These are phyloP conservation scores for Quadroppia sp. DNA, from an alignment of 2,888 invertebrate genomes.

Conservation along the genomic window DNA sequence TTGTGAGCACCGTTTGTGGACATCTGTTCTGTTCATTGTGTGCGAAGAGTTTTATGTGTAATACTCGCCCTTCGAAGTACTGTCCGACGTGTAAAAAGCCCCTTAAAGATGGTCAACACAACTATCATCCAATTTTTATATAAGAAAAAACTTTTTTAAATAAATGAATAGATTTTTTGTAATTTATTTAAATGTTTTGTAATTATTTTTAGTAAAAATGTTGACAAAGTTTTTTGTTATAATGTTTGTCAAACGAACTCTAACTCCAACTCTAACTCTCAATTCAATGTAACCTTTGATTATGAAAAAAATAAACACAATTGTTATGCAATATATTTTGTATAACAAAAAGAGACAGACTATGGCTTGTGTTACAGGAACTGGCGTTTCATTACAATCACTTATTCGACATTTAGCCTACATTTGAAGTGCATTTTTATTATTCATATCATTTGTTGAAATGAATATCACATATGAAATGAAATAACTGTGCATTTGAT, in stretches of 20 bases:
- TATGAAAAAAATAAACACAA: conserved; percentile 9
- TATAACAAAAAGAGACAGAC: no score
- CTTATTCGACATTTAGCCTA: conserved; percentile 1
- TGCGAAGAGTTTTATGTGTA: background rate
- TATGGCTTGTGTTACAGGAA: conserved; percentile 6
- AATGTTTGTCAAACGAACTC: background rate
- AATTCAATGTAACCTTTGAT: background rate
- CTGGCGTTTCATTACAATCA: background rate
- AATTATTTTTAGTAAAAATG: background rate
- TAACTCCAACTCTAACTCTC: background rate
- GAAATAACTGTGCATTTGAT: no score
- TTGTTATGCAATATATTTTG: no score
- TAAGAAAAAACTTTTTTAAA: no score
- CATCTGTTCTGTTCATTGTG: conserved; percentile 17
- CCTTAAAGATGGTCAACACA: conserved; percentile 8
- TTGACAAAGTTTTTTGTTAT: background rate
- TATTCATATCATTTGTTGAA: background rate
- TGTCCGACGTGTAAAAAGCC: conserved; percentile 14
- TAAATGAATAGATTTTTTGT: background rate
- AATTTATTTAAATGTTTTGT: background rate
- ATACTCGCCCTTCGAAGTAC: background rate
- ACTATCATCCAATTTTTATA: conserved; percentile 1
- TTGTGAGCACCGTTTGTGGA: background rate
- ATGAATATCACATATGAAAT: background rate
- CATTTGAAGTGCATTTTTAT: background rate